Evolutionary conservation across 2,888 invertebrate species (phyloP), one percentile per base, ranked within the genome.

Genomic region (Mesorhabditis spiculigera): DNA sequence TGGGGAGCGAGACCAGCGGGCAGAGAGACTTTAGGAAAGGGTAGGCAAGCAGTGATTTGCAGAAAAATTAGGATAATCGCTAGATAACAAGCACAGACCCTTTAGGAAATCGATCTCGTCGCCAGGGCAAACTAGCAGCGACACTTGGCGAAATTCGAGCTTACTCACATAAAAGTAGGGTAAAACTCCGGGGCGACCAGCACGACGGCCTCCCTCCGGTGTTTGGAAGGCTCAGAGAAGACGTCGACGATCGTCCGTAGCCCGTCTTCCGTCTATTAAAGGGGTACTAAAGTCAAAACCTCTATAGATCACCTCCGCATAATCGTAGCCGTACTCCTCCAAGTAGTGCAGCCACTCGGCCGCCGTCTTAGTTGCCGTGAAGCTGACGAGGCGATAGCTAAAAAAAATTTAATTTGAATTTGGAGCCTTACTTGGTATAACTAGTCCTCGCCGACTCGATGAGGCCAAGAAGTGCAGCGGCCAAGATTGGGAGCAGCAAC

Each of bases 191-290:
- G 83, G 28, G 83, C 79, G 6, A 83, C 81, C 5, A 83, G 71
- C 10, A 83, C 76, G 58, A 82, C 80, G 1, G 77, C 76, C 13
- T 73, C 69, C 3, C 69, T 71, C 16, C 73, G 70, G 6, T 73
- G 70, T 64, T 75, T 76, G 41, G 75, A 76, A 5, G 83, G 82
- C 71, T 81, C 82, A 28, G 76, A 71, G 76, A 78, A 81, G n/a
- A 84, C 75, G 68, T 84, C 84, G 28, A 84, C 66, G 16, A 78
- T 69, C n/a, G 73, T 50, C 41, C 76, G 73, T 6, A 66, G 69
- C 16, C 63, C 68, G 4, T 72, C 70, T 1, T 69, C 67, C 42
- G 45, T 68, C 69, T 73, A 65, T 28, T 28, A 66, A 72, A 65
- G 58, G 8, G 8, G 10, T 50, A 13, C n/a, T 50, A 50, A 13